These are phyloP conservation scores for Corbicula japonica DNA, from an alignment of 2,888 invertebrate genomes.

Conservation along the genomic window DNA sequence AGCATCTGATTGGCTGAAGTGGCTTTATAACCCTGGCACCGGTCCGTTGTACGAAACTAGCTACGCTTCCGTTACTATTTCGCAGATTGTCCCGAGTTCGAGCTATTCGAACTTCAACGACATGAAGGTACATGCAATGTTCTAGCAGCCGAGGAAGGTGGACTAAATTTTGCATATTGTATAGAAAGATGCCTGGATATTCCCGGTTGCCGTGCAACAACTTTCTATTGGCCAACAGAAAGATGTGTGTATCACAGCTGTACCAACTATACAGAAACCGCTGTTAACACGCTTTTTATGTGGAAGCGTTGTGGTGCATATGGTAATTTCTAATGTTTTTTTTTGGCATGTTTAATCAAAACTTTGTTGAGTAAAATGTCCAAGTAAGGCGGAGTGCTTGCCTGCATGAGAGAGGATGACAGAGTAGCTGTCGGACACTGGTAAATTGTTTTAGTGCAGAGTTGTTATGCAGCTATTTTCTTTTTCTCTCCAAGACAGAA, in stretches of 20 bases:
- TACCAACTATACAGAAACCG: background rate
- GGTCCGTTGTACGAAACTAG: too few species aligned
- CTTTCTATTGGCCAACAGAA: background rate
- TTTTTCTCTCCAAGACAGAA: too few species aligned
- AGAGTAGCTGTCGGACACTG: too few species aligned
- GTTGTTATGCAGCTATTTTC: too few species aligned
- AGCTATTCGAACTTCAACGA: background rate
- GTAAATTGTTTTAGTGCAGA: too few species aligned
- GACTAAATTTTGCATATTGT: background rate
- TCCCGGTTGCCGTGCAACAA: slow-evolving; percentile 1
- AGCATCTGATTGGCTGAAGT: too few species aligned
- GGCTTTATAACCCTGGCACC: too few species aligned
- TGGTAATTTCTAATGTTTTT: background rate
- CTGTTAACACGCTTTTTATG: background rate
- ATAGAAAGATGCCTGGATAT: slow-evolving; percentile 10
- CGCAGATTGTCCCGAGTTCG: slow-evolving; percentile 6
- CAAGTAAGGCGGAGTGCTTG: background rate
- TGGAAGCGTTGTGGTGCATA: background rate
- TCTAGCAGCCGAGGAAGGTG: background rate
- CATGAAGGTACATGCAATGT: background rate
- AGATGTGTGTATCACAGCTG: slow-evolving; percentile 6
- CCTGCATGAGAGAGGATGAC: background rate
- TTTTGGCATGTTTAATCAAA: background rate
- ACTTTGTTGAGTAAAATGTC: background rate
- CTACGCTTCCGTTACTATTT: too few species aligned